Evolutionary conservation across 92 coral and sea anemone genomes (phyloP).

Genomic region (Phenganax stokvisi): DNA sequence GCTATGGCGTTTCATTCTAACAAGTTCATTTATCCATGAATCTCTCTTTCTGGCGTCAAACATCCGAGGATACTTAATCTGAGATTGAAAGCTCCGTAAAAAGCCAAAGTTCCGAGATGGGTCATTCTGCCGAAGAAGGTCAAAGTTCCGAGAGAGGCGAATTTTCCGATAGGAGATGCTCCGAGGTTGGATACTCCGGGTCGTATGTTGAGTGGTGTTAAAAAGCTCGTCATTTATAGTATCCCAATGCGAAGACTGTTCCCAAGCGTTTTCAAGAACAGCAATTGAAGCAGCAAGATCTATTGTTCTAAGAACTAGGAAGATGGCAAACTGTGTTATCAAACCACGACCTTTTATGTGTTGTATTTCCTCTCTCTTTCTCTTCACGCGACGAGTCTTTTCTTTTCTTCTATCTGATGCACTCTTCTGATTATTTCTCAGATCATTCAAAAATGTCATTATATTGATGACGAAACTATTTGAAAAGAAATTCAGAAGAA

Average conservation of each 20-base stretch:
- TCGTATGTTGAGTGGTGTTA: not conserved
- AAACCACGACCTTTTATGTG: conserved; percentile 51
- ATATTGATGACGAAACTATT: too few relatives aligned
- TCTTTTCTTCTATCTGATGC: not conserved
- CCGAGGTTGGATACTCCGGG: not conserved
- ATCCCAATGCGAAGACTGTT: conserved; percentile 8
- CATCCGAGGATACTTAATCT: too few relatives aligned
- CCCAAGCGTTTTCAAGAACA: conserved; percentile 21
- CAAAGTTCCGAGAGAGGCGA: not conserved
- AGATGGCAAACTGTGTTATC: conserved; percentile 66
- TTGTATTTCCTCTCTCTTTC: not conserved
- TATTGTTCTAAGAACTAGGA: conserved; percentile 68
- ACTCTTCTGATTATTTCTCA: too few relatives aligned
- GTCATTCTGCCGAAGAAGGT: not conserved
- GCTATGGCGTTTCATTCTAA: not conserved
- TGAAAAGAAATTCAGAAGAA: too few relatives aligned
- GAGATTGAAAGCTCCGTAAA: not conserved
- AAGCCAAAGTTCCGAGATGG: not conserved
- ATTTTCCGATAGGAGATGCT: not conserved
- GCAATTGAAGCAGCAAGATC: conserved; percentile 45
- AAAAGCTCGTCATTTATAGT: not conserved
- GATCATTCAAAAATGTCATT: too few relatives aligned
- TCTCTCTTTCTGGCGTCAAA: not conserved
- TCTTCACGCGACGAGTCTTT: conserved; percentile 3
- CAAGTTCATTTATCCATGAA: not conserved